These are phyloP conservation scores for Muschampia plurimacula DNA, from an alignment of 2,888 invertebrate species.

Conservation along the genomic window DNA sequence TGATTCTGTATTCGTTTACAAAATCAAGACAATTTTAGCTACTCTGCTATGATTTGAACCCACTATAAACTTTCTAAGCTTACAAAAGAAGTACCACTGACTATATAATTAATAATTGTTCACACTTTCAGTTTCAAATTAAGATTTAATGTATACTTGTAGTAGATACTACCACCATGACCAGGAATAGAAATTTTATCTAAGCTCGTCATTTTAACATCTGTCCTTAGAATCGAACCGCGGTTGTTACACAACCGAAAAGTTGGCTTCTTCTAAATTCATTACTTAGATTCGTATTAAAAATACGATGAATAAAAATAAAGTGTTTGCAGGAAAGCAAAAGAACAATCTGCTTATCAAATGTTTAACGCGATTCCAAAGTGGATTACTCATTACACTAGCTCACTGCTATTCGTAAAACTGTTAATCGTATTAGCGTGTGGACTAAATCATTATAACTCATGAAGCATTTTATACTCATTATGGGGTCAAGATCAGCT, in stretches of 20 bases:
- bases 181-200: no score
- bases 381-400: conserved; percentile 55
- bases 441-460: conserved; percentile 61
- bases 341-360: conserved; percentile 42
- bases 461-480: conserved; percentile 52
- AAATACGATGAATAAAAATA: conserved; percentile 17
- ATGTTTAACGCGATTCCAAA: conserved; percentile 42
- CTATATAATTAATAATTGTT: no score
- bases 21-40: no score
- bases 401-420: conserved; percentile 56
- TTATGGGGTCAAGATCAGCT: conserved; percentile 55
- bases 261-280: neutral
- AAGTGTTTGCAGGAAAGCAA: conserved; percentile 30
- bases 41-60: no score
- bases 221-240: neutral
- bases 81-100: neutral
- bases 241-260: neutral
- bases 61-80: neutral
- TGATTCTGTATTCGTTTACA: no score
- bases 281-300: neutral
- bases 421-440: conserved; percentile 70
- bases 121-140: no score
- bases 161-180: no score
- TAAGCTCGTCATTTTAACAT: neutral
- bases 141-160: no score